Percentiles rank a stretch among this genome's conserved stretches.
phyloP scores from a whole-genome alignment of 2,113 vertebrate genomes.

The Tinamus guttatus region DNA sequence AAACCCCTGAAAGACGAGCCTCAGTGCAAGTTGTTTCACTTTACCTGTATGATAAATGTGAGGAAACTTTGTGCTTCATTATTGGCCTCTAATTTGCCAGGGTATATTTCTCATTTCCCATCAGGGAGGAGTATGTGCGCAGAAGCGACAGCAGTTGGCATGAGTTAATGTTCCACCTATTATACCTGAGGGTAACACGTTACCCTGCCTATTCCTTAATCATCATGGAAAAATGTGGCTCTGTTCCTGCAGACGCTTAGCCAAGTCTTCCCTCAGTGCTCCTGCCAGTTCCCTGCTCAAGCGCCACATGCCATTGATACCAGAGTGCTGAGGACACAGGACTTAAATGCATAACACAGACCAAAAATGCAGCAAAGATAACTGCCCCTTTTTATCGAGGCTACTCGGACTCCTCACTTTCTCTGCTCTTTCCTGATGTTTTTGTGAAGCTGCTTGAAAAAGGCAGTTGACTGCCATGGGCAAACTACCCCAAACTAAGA shows the following conservation, averaged over 20 bases:
- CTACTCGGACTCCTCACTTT: background rate
- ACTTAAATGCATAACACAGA: background rate
- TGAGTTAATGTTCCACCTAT: background rate
- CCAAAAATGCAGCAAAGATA: background rate
- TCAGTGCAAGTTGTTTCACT: background rate
- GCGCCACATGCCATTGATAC: background rate
- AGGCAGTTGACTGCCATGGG: background rate
- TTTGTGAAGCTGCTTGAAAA: background rate
- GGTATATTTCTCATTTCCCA: background rate
- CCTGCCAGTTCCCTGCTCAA: background rate
- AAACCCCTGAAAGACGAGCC: background rate
- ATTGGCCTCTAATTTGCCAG: background rate
- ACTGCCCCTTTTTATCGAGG: background rate
- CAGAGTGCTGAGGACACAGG: background rate
- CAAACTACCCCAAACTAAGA: background rate
- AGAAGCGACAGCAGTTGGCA: background rate
- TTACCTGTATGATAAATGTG: background rate
- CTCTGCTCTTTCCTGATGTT: background rate
- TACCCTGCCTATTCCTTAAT: background rate
- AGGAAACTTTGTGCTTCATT: background rate
- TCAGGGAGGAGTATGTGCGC: background rate
- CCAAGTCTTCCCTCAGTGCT: background rate
- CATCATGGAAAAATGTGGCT: background rate
- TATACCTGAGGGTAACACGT: background rate
- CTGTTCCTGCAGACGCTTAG: background rate